These are phyloP conservation scores for Latrodectus elegans DNA, from an alignment of 2,888 invertebrate genomes.

Conservation along the genomic window DNA sequence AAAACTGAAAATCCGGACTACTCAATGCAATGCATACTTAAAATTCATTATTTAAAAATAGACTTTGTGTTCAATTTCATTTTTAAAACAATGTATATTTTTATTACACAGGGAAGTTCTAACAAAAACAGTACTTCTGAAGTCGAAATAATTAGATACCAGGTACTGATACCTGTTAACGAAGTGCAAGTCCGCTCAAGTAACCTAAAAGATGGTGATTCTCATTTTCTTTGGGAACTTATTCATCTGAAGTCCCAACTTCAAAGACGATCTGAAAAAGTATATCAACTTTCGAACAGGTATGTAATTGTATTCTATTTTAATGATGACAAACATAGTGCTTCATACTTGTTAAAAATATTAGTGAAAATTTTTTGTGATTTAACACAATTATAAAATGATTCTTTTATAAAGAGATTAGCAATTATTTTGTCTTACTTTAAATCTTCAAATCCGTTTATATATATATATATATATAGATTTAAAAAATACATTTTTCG, in stretches of 20 bases:
- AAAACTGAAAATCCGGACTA: no score
- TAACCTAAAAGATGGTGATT: constrained; percentile 87
- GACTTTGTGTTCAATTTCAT: no score
- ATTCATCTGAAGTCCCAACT: constrained; percentile 95
- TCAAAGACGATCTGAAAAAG: constrained; percentile 94
- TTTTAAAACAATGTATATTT: not conserved
- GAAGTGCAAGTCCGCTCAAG: constrained; percentile 97
- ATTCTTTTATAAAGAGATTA: no score
- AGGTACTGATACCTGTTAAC: constrained; percentile 96
- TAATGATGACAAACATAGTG: not conserved
- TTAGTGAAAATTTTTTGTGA: no score
- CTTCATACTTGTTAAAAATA: not conserved
- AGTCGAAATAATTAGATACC: constrained; percentile 96
- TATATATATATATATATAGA: no score
- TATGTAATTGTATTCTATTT: constrained; percentile 74
- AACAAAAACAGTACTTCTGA: constrained; percentile 76
- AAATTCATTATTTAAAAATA: no score
- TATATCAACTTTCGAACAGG: constrained; percentile 97
- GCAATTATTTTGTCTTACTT: no score
- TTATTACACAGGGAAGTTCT: constrained; percentile 55
- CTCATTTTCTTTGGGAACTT: constrained; percentile 98
- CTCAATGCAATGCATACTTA: no score
- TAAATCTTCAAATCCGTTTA: no score
- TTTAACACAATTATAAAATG: no score
- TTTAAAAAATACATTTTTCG: no score